A percentile compares a stretch with the other conserved stretches of the same genome.
Evolutionary conservation across 2,113 vertebrate genomes (phyloP).

Genomic region (Bambusicola thoracicus): DNA sequence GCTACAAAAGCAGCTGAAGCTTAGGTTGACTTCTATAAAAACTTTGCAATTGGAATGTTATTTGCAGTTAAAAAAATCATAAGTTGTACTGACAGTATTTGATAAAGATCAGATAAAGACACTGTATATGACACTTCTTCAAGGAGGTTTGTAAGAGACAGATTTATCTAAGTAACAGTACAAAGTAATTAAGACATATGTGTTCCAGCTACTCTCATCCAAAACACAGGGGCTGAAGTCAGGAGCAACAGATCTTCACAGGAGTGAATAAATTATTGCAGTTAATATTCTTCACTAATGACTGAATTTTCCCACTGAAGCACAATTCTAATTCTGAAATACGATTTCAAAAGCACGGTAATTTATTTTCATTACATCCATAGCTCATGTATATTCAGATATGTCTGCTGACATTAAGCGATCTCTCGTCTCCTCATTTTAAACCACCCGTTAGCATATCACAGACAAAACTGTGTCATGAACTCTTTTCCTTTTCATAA

Average conservation of each 20-base stretch:
- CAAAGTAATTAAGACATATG: background rate
- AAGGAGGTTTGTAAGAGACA: background rate
- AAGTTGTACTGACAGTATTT: background rate
- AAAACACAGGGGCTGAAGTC: background rate
- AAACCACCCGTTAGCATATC: background rate
- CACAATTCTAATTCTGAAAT: background rate
- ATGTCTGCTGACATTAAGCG: background rate
- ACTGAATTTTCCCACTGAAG: background rate
- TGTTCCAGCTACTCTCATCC: background rate
- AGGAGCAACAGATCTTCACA: background rate
- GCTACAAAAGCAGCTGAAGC: background rate
- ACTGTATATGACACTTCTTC: background rate
- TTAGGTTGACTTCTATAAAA: background rate
- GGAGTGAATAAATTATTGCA: background rate
- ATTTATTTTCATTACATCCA: background rate
- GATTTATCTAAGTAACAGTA: accelerated
- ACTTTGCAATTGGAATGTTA: background rate
- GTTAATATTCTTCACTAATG: background rate
- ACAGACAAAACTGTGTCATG: background rate
- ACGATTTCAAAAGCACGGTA: background rate
- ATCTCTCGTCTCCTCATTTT: background rate
- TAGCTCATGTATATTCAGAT: background rate
- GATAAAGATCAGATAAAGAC: background rate
- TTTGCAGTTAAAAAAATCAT: background rate
- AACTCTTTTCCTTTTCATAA: background rate